Base-by-base conservation (phyloP, 2,888 invertebrate species). In the Plemyria rubiginata region DNA sequence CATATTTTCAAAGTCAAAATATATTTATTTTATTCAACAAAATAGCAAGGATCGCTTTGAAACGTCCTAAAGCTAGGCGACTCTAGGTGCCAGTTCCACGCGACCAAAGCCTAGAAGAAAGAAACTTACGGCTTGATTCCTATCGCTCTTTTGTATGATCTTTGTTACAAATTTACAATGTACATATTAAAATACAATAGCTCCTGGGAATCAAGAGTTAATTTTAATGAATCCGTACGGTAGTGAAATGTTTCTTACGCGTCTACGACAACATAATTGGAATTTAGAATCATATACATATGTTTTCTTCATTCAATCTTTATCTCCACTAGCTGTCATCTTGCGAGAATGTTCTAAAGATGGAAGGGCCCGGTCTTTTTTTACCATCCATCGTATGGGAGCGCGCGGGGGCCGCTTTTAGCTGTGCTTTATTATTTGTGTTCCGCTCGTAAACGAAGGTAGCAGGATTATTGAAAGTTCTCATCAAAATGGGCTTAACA, bases 351-450 rank as follows among this genome's bases (percentile, higher is more conserved):
- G 60, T 60, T 51, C 59, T 60, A 46, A 61, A 60, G 53, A 32
- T 50, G 28, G 61, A 57, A 57, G 15, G 43, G 12, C 13, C 41
- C n/a, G 6, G 16, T 54, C 48, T 54, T 60, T 65, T 65, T 63
- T 62, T 67, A 62, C 57, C 46, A 38, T 56, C 22, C 43, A 41
- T 49, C 62, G 62, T 54, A 50, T 50, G 22, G 22, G 22, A 22
- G 22, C 15, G 51, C 67, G 54, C 15, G 51, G 68, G 54, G 64
- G 67, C 63, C 54, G 64, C 71, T 72, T 68, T 73, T 71, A 73
- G 67, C 58, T 56, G 46, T 60, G 65, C 58, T 72, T 74, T 68
- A 70, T 72, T 75, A 74, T 74, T 78, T 74, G 60, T 70, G 58
- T 66, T 62, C 62, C 61, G 55, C 54, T 62, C 59, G 46, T 61